Base-by-base conservation (phyloP, 2,797 vertebrate species). In the Potorous gilbertii region DNA sequence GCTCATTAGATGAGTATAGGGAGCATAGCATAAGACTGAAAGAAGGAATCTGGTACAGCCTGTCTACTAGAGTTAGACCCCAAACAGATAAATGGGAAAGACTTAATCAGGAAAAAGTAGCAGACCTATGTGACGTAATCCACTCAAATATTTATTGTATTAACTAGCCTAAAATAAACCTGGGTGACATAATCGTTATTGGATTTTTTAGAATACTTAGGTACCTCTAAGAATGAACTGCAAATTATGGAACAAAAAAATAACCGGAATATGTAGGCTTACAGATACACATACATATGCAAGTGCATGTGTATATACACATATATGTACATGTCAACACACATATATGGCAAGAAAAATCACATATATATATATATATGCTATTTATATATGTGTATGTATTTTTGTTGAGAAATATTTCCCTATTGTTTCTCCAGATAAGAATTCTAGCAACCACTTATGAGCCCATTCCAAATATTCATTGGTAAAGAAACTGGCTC, bases 71-170 rank as follows among this genome's bases (percentile, higher is more conserved):
- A 87, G 40, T 50, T 50, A 87, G 21, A 0, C 9, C 21, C 74
- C 24, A 92, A 92, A 29, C 59, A 40, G 28, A 91, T 92, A 14
- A 59, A 74, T 95, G 95, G n/a, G 55, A 93, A 34, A 62, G 31
- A 74, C 24, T 92, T 74, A 96, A 57, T 57, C 50, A 90, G 90
- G 34, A 55, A 54, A 27, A 16, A 4, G 34, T 46, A 91, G 11
- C 9, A 54, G 74, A 54, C 0, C 0, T 66, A 1, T 91, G 89
- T 90, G 91, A 93, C 46, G 57, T 92, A 87, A 95, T 6, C 29
- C 91, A 74, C 96, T 93, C 34, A 90, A 96, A 95, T 92, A 92
- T 93, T 14, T 92, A 59, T 96, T 54, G 24, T 59, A 59, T 92
- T 95, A 95, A 97, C 46, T 90, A 28, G 66, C 31, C 57, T 66